Evolutionary conservation across 2,797 vertebrate genomes (phyloP), one percentile per base, ranked within the genome.

Genomic region (Dallia pectoralis): DNA sequence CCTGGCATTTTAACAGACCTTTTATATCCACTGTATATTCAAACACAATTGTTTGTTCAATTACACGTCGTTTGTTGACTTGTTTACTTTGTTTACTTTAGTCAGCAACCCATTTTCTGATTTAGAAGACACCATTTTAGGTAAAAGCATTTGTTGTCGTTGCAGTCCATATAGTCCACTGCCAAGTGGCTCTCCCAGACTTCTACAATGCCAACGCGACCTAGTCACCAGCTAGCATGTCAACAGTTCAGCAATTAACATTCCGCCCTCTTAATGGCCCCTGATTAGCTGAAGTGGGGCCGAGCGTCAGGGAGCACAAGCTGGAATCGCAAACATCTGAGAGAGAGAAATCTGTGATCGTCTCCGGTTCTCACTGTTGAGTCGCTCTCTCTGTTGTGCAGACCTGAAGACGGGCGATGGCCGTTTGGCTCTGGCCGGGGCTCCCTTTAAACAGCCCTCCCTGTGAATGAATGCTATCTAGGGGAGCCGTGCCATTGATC

Each of bases 171-270:
- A 64, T 16, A 16, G 27, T 64, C 62, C 62, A 30, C n/a, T 12
- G 22, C 11, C 12, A 30, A 12, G 9, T 61, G n/a, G 32, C 25
- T 63, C 29, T 30, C 61, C 29, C 14, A 63, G 62, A 32, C 18
- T 6, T 64, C 15, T 64, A 64, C 29, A 82, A 81, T 76, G 84
- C 80, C 83, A 84, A 86, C 88, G 22, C 15, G 66, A 84, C 78
- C 19, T 48, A 2, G 79, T 85, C 77, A 82, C 87, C 82, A 86
- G 81, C 81, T 71, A 61, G 77, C 78, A 70, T 88, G 82, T 89
- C 88, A 93, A 93, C 85, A 86, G 78, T 77, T 62, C 1, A 69
- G 44, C 85, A 81, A 91, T 93, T 92, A 92, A 89, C 91, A 93
- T 93, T 93, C 93, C 89, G 90, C 65, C 6, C 4, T 71, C 80